phyloP scores from a whole-genome alignment of 2,888 invertebrate species.

The Drosophila acutilabella region DNA sequence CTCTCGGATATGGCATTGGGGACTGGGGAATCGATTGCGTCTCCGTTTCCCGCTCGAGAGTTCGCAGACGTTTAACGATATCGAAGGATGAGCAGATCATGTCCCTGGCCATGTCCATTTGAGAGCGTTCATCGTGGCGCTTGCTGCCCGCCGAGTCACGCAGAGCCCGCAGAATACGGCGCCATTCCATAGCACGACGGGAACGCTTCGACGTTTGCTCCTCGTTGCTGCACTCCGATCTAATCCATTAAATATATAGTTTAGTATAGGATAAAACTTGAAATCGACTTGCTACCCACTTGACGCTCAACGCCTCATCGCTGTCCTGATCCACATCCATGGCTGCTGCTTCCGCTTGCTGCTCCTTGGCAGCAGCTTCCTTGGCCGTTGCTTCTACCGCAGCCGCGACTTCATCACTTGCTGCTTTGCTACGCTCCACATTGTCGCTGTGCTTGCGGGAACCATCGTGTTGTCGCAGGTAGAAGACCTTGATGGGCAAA shows the following conservation, averaged over 20 bases:
- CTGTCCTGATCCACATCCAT: slow-evolving; percentile 49
- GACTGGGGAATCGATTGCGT: neutral
- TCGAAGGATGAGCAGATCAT: slow-evolving; percentile 73
- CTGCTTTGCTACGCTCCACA: slow-evolving; percentile 18
- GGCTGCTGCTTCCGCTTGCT: neutral
- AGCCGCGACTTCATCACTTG: neutral
- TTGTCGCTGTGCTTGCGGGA: slow-evolving; percentile 62
- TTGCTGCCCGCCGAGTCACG: slow-evolving; percentile 51
- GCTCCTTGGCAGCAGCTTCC: neutral
- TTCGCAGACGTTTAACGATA: slow-evolving; percentile 65
- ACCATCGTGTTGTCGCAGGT: slow-evolving; percentile 60
- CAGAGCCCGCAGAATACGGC: slow-evolving; percentile 52
- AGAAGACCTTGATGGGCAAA: slow-evolving; percentile 70
- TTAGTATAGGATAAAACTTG: slow-evolving; percentile 14
- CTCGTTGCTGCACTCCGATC: slow-evolving; percentile 61
- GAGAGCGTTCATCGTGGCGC: slow-evolving; percentile 57
- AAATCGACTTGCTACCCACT: slow-evolving; percentile 49
- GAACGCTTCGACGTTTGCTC: slow-evolving; percentile 58
- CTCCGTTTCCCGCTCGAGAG: slow-evolving; percentile 40
- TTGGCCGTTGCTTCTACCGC: neutral
- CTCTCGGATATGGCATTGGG: neutral
- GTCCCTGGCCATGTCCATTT: slow-evolving; percentile 70
- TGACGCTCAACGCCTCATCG: slow-evolving; percentile 57
- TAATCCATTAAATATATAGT: slow-evolving; percentile 11
- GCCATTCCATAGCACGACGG: slow-evolving; percentile 53